phyloP scores from a whole-genome alignment of 2,888 invertebrate genomes.

The Halictus quadricinctus region DNA sequence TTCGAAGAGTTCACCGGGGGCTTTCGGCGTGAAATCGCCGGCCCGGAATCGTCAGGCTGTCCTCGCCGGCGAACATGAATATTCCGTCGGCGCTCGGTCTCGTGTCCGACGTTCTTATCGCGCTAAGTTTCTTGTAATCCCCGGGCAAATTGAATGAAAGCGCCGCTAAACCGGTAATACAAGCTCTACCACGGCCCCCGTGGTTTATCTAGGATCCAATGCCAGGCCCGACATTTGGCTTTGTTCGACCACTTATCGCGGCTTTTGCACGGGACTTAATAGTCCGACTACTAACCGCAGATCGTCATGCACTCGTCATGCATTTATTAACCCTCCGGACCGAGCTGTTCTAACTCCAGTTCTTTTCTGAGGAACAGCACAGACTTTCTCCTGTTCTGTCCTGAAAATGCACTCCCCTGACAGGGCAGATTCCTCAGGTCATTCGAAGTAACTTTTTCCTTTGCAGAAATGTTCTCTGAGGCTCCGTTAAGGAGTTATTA shows the following conservation, averaged over 20 bases:
- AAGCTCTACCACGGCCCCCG: neutral
- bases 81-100: conserved; percentile 26
- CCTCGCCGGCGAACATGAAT: conserved; percentile 41
- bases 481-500: neutral
- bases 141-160: conserved; percentile 45
- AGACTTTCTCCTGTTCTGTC: too few relatives aligned
- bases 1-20: neutral
- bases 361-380: neutral
- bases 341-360: neutral
- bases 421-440: neutral
- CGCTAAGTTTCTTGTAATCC: conserved; percentile 41
- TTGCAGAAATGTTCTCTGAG: neutral
- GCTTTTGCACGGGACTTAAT: neutral
- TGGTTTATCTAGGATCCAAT: conserved; percentile 14
- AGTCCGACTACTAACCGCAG: neutral
- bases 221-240: conserved; percentile 1
- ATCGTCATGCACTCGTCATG: neutral
- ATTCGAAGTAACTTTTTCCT: neutral
- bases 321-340: neutral
- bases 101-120: conserved; percentile 30
- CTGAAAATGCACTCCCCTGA: neutral
- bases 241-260: neutral
- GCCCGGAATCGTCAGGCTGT: neutral
- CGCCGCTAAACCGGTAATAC: conserved; percentile 23
- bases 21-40: conserved; percentile 13